A percentile compares a stretch with the other conserved stretches of the same genome.
Conservation (phyloP, 2,888 invertebrate genomes). For the Phasia obesa region DNA sequence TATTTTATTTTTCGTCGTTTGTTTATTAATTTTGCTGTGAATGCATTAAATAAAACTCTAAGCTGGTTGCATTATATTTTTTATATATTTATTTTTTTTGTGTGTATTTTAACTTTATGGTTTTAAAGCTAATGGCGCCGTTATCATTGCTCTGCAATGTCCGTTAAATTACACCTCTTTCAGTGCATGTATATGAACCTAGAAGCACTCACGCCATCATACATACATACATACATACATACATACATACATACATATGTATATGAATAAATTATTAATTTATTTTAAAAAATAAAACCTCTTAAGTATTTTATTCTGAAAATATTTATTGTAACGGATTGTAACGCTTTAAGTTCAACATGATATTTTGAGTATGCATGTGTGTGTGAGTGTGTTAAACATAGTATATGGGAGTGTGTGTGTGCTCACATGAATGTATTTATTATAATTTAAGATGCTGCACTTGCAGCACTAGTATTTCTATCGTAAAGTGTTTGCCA, state of each 20-base stretch:
- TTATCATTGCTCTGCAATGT: conserved; percentile 63
- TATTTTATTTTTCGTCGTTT: conserved; percentile 27
- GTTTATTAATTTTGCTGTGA: conserved; percentile 41
- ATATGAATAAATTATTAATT: neutral
- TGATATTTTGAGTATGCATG: conserved; percentile 13
- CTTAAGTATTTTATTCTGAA: neutral
- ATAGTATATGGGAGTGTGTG: neutral
- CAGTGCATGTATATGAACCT: neutral
- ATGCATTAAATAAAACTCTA: conserved; percentile 39
- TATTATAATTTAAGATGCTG: conserved; percentile 16
- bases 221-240: neutral
- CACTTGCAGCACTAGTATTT: conserved; percentile 25
- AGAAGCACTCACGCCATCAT: too few species aligned
- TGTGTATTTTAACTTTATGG: conserved; percentile 44
- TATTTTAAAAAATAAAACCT: conserved; percentile 16
- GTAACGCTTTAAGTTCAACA: conserved; percentile 40
- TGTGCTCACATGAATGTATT: neutral
- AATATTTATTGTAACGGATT: conserved; percentile 58
- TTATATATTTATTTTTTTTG: conserved; percentile 15
- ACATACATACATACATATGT: too few species aligned
- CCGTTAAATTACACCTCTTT: conserved; percentile 65
- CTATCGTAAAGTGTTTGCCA: conserved; percentile 51
- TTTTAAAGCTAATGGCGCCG: conserved; percentile 68
- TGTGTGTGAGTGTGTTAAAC: neutral
- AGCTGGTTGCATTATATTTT: conserved; percentile 23